These are phyloP conservation scores for Mythimna pallens DNA, from an alignment of 2,888 invertebrate genomes.

Conservation along the genomic window DNA sequence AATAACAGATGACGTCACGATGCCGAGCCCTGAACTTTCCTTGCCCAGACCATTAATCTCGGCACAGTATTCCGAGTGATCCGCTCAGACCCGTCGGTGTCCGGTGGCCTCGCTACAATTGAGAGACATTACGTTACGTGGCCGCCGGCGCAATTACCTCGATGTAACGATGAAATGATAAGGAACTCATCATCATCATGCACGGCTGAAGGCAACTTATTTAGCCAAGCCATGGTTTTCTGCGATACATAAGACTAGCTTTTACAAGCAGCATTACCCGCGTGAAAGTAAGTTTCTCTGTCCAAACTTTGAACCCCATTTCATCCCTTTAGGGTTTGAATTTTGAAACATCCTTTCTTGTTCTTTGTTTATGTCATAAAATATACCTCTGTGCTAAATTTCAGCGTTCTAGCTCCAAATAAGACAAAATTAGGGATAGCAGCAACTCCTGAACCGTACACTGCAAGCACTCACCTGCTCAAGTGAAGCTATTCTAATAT, in stretches of 20 bases:
- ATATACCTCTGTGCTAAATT: background rate
- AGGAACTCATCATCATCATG: background rate
- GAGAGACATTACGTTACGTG: constrained; percentile 2
- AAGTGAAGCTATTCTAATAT: background rate
- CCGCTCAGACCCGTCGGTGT: background rate
- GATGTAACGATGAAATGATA: constrained; percentile 5
- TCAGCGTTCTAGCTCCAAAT: background rate
- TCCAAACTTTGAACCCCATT: no score
- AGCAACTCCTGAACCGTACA: background rate
- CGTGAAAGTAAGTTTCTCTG: no score
- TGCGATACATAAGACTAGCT: no score
- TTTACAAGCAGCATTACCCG: no score
- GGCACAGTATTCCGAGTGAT: background rate
- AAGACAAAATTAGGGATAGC: background rate
- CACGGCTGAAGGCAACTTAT: background rate
- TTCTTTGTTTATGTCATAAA: background rate
- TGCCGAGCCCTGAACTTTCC: constrained; percentile 11
- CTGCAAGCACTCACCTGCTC: background rate
- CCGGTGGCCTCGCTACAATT: constrained; percentile 17
- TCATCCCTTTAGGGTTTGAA: no score
- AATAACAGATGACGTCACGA: background rate
- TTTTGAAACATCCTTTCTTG: background rate
- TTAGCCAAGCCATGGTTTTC: background rate
- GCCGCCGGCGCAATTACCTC: background rate
- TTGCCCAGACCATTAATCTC: constrained; percentile 15